Evolutionary conservation across 2,113 vertebrate species (phyloP).

Genomic region (Rhagologus leucostigma): DNA sequence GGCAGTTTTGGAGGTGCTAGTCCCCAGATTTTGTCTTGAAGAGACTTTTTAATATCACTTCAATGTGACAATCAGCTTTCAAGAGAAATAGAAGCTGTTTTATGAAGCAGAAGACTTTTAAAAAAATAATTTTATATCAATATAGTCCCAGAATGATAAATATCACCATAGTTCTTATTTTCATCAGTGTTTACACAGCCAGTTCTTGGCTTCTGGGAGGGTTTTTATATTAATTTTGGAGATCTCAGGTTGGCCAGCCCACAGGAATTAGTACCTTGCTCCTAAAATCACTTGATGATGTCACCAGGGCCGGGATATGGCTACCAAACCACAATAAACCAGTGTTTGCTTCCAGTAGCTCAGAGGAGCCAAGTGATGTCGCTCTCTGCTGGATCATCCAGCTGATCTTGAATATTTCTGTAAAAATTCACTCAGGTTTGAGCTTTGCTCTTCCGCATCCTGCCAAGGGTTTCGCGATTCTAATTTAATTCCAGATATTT

Average conservation of each 20-base stretch:
- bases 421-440: neutral
- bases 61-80: neutral
- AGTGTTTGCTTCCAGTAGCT: neutral
- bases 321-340: neutral
- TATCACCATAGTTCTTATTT: neutral
- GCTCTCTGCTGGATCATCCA: neutral
- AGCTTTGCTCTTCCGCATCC: neutral
- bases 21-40: neutral
- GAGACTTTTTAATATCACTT: neutral
- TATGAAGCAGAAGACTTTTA: neutral
- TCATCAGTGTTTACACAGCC: neutral
- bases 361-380: neutral
- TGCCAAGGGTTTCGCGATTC: fast-evolving
- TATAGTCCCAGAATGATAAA: neutral
- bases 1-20: neutral
- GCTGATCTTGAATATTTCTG: neutral
- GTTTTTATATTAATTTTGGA: neutral
- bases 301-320: neutral
- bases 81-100: neutral
- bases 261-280: neutral
- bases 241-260: neutral
- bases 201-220: neutral
- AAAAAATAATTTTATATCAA: neutral
- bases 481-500: neutral
- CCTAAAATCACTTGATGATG: neutral